Conservation (phyloP, 2,797 vertebrate species). For the Galago senegalensis region DNA sequence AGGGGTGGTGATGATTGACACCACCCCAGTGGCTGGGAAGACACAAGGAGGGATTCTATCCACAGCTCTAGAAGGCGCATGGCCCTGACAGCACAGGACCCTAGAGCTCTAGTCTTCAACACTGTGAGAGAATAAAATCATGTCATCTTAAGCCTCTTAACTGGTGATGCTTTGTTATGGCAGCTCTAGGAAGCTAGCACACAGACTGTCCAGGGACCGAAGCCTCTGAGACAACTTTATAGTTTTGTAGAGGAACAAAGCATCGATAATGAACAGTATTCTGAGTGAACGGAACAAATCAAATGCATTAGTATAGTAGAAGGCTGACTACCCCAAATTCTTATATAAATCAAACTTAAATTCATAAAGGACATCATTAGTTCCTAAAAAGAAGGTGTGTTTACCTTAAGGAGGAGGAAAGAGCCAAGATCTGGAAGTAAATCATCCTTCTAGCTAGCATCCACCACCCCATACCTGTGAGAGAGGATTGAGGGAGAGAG, state of each 20-base stretch:
- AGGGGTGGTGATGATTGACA: neutral
- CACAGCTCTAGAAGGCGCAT: rapidly evolving
- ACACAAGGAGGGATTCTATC: neutral
- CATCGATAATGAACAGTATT: neutral
- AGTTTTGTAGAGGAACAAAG: neutral
- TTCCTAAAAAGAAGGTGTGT: neutral
- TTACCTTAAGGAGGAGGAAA: neutral
- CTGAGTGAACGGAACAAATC: neutral
- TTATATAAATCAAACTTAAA: neutral
- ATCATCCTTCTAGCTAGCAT: too few species aligned
- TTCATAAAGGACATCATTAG: neutral
- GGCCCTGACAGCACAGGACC: neutral
- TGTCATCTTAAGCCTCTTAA: neutral
- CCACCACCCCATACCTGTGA: neutral
- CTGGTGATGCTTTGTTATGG: neutral
- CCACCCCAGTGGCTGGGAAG: neutral
- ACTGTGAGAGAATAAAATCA: neutral
- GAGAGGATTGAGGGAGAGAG: neutral
- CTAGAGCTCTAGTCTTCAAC: neutral
- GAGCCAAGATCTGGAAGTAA: neutral
- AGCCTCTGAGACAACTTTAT: neutral
- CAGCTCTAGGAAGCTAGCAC: neutral
- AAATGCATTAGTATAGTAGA: neutral
- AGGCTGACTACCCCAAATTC: neutral
- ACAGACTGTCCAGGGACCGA: neutral